Evolutionary conservation across 2,888 invertebrate genomes (phyloP), one percentile per base, ranked within the genome.

Genomic region (Archips xylosteana): DNA sequence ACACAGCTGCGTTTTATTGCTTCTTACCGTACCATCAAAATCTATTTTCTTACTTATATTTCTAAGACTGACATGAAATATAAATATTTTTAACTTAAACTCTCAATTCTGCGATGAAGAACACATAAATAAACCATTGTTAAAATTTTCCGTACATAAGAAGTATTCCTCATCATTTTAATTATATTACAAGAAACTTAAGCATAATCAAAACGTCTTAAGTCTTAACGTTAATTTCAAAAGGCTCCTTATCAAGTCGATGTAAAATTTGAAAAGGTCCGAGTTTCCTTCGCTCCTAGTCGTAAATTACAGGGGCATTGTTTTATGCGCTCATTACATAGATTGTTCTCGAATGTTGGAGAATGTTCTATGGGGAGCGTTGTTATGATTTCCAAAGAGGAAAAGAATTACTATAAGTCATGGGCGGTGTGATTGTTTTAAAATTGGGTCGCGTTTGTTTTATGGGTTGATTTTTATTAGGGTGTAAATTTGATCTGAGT

Each of bases 1-100:
- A 82, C 80, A 90, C 92, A 94, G 94, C 94, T 94, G 94, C 91
- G 92, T 92, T 94, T 93, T 92, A 93, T 92, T 92, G 91, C 90
- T 92, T 92, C 91, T 89, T 85, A 83, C 49, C 83, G 80, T 82
- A 84, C 89, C 15, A 23, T 54, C 15, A 89, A 87, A 87, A 92
- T 88, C 89, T 85, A 90, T 93, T 92, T 93, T 92, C 85, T 86
- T 85, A 83, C 83, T 10, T 62, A 23, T 2, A 54, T 54, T 54
- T 23, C 45, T 67, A 45, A 67, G 12, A 6, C 2, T 15, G 0
- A 8, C 6, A 47, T 49, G n/a, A 3, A n/a, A 49, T 3, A 1
- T 15, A 2, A 54, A 54, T 54, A 23, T 15, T 54, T n/a, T n/a
- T 12, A 45, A 49, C n/a, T n/a, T n/a, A 6, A 51, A 51, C 15